Conservation (phyloP, 2,888 invertebrate species). For the Drosophila mimica region DNA sequence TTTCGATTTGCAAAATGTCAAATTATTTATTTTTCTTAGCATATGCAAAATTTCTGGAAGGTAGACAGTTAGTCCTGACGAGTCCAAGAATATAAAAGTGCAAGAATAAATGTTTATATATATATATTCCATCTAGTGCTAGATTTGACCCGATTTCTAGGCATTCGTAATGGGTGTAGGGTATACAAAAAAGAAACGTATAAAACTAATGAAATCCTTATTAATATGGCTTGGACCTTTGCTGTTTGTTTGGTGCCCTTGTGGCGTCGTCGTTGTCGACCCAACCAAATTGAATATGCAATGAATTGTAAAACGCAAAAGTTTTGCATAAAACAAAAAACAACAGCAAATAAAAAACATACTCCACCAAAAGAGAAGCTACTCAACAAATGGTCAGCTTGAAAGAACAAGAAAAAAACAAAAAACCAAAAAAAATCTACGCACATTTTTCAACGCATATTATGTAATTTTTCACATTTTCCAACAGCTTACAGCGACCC, state of each 20-base stretch:
- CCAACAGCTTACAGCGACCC: slow-evolving; percentile 48
- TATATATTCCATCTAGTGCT: background rate
- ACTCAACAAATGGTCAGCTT: slow-evolving; percentile 56
- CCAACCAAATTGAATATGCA: slow-evolving; percentile 76
- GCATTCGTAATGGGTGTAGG: slow-evolving; percentile 6
- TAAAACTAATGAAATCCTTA: slow-evolving; percentile 82
- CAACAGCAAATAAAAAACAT: slow-evolving; percentile 25
- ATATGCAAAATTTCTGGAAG: background rate
- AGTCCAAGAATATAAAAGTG: background rate
- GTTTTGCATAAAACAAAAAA: slow-evolving; percentile 75
- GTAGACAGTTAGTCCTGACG: background rate
- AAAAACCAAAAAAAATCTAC: slow-evolving; percentile 70
- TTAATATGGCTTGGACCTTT: slow-evolving; percentile 80
- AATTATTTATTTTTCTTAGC: background rate
- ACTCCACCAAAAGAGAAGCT: slow-evolving; percentile 36
- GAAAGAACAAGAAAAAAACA: slow-evolving; percentile 26
- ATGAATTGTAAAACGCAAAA: slow-evolving; percentile 81
- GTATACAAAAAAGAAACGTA: slow-evolving; percentile 46
- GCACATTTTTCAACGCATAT: slow-evolving; percentile 79
- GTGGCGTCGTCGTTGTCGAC: slow-evolving; percentile 52
- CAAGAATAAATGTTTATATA: too few species aligned
- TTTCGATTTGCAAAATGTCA: background rate
- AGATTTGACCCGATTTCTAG: background rate
- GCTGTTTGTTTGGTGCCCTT: slow-evolving; percentile 67
- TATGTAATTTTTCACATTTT: slow-evolving; percentile 76